Evolutionary conservation across 2,797 vertebrate genomes (phyloP).

Genomic region (Oreochromis grahami): DNA sequence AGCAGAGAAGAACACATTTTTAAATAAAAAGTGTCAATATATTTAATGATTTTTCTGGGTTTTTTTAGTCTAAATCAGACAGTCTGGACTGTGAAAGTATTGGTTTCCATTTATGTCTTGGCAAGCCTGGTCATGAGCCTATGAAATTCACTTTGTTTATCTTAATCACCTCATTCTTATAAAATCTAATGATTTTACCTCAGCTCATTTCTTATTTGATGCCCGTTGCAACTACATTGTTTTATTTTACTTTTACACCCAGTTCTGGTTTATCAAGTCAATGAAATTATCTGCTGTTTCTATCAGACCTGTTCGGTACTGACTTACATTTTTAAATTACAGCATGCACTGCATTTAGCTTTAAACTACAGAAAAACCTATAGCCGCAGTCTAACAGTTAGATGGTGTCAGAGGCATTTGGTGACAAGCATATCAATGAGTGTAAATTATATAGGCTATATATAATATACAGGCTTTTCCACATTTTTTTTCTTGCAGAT

Average conservation of each 20-base stretch:
- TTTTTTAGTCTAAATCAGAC: not conserved
- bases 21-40: not conserved
- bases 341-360: not conserved
- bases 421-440: not conserved
- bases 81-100: not conserved
- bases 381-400: not conserved
- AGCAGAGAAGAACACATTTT: not conserved
- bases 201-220: not conserved
- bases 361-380: not conserved
- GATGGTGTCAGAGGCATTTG: not conserved
- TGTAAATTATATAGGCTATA: not conserved
- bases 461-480: not conserved
- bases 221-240: not conserved
- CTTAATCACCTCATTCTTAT: not conserved
- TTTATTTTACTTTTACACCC: not conserved
- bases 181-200: not conserved
- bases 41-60: not conserved
- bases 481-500: not conserved
- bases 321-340: not conserved
- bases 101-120: not conserved
- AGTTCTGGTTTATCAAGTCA: not conserved
- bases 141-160: not conserved
- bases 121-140: not conserved
- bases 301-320: not conserved
- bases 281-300: not conserved